Evolutionary conservation across 2,888 invertebrate genomes (phyloP), one percentile per base, ranked within the genome.

Genomic region (Lasioglossum oenotherae): DNA sequence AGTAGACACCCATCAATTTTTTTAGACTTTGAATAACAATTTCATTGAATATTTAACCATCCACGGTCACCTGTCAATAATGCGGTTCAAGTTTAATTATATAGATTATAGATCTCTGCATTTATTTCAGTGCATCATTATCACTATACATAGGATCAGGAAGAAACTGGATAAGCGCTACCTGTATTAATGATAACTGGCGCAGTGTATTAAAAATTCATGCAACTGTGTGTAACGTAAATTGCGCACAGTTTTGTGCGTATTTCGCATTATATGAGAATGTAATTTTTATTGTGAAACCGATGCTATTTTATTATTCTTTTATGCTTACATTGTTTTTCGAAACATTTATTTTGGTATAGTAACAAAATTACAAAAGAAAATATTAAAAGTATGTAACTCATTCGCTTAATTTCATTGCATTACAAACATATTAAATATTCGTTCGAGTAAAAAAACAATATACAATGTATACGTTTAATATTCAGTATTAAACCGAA

Each of bases 341-440:
- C 44, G 64, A 31, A 64, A 64, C 64, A 19, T 31, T 64, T 64
- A 64, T 64, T 64, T 31, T 64, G 31, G 27, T 31, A 64, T 19
- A 31, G 6, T 64, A 64, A 64, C 64, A 64, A 64, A 64, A 64
- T 64, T 64, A 31, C 35, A 64, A 64, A 64, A 64, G 10, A 31
- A 31, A 64, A 16, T 64, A 64, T 31, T 64, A 64, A 64, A 64
- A 64, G 31, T 64, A 64, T 64, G 31, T 31, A 64, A 3, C 16
- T 31, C 27, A 31, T 60, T 16, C 12, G 16, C 27, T 60, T 60
- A 16, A 19, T 35, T 69, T 23, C 23, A 38, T 35, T 69, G 19
- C 23, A 69, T 71, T 41, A 71, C n/a, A n/a, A 38, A 71, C 71
- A 23, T n/a, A 41, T 41, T 71, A 71, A 71, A 41, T 41, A n/a